phyloP scores from a whole-genome alignment of 2,797 vertebrate genomes.

The Mormyrus hasselquistii region DNA sequence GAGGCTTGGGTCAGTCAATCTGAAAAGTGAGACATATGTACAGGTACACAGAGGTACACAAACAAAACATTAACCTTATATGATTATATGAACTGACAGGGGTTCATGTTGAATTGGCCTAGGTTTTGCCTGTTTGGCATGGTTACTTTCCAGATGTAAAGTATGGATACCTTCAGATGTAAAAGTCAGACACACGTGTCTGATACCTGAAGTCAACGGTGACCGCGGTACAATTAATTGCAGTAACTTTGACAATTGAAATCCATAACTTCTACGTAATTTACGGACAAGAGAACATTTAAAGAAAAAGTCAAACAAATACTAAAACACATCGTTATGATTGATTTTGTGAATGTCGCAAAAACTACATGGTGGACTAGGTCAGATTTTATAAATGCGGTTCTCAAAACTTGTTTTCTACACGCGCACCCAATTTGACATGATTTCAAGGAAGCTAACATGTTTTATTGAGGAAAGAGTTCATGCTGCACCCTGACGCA shows the following conservation, averaged over 20 bases:
- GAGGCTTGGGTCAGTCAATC: constrained; percentile 20
- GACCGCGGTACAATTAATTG: neutral
- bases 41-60: neutral
- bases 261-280: neutral
- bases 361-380: neutral
- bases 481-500: neutral
- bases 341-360: neutral
- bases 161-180: neutral
- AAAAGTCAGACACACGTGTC: neutral
- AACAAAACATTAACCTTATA: neutral
- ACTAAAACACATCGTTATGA: neutral
- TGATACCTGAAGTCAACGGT: neutral
- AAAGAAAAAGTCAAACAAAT: neutral
- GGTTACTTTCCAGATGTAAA: neutral
- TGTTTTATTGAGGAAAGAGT: neutral
- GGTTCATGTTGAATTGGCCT: neutral
- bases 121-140: neutral
- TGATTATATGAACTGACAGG: neutral
- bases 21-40: neutral
- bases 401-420: neutral
- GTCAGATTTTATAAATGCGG: neutral
- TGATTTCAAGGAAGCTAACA: neutral
- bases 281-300: neutral
- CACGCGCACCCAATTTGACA: neutral
- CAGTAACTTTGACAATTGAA: neutral